Conservation (phyloP, 2,113 vertebrate species). For the Cynocephalus volans region DNA sequence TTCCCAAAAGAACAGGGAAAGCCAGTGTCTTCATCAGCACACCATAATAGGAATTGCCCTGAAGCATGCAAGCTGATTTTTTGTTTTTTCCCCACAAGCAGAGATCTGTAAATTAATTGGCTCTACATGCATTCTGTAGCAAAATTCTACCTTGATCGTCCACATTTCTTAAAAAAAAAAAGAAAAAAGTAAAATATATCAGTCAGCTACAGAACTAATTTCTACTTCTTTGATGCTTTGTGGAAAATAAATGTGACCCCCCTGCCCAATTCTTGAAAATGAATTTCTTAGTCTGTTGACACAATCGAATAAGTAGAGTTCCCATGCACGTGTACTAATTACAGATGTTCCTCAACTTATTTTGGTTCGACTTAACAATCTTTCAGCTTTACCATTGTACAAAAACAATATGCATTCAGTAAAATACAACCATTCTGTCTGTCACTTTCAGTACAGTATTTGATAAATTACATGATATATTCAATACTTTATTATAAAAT, state of each 20-base stretch:
- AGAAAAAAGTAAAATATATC: not conserved
- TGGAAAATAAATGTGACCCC: not conserved
- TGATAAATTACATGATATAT: no score
- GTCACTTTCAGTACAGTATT: no score
- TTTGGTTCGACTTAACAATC: no score
- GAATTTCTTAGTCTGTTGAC: not conserved
- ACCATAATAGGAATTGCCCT: not conserved
- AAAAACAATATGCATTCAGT: no score
- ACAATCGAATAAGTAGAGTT: not conserved
- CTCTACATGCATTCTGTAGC: not conserved
- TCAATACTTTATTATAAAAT: no score
- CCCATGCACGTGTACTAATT: not conserved
- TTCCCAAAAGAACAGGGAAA: constrained; percentile 16
- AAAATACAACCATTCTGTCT: no score
- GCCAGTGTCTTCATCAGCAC: not conserved
- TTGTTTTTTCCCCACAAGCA: not conserved
- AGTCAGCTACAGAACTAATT: not conserved
- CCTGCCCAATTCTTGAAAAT: not conserved
- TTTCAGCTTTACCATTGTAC: no score
- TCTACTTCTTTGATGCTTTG: not conserved
- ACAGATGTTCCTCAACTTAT: no score
- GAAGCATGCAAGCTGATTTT: not conserved
- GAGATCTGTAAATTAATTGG: not conserved
- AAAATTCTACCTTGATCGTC: not conserved
- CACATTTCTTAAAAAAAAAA: not conserved